Evolutionary conservation across 2,113 vertebrate species (phyloP), one percentile per base, ranked within the genome.

Genomic region (Sander lucioperca): DNA sequence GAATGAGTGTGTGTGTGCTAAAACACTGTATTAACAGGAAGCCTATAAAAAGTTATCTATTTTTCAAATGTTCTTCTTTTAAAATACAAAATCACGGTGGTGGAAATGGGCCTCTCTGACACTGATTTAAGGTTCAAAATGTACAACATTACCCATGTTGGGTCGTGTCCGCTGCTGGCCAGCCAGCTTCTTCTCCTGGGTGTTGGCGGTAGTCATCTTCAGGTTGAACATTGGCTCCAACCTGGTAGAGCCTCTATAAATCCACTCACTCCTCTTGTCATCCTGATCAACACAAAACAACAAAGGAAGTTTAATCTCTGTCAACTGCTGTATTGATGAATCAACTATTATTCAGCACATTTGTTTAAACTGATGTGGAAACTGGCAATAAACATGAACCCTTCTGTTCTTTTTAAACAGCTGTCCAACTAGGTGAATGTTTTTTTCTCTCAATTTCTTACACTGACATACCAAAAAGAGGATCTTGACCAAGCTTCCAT

Each of bases 201-300:
- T 94, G 90, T 95, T 97, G 39, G 98, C 98, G 0, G 97, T 96
- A 69, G 97, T 97, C 23, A 98, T 95, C 93, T 99, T 99, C 95
- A 99, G 96, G 93, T 98, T 99, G 94, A 98, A 99, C 98, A 99
- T 99, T 23, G 98, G 98, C 92, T 99, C 98, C 4, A 99, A 92
- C 50, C 98, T 96, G 0, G 98, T 99, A 54, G 98, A 99, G 1
- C 98, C 98, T 14, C 98, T 94, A 71, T 99, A 99, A 89, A 99
- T 99, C 98, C 98, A 99, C 90, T 99, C 98, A 5, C 97, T 99
- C 19, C 98, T 96, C 70, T 97, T 99, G 85, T 99, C 98, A 66
- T 99, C 98, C 96, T 98, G 87, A 81, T 51, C 43, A 64, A 75
- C 62, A 80, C 4, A 39, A 33, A 61, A 70, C 51, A 70, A 25